phyloP scores from a whole-genome alignment of 2,113 vertebrate genomes.

The Dromaius novaehollandiae region DNA sequence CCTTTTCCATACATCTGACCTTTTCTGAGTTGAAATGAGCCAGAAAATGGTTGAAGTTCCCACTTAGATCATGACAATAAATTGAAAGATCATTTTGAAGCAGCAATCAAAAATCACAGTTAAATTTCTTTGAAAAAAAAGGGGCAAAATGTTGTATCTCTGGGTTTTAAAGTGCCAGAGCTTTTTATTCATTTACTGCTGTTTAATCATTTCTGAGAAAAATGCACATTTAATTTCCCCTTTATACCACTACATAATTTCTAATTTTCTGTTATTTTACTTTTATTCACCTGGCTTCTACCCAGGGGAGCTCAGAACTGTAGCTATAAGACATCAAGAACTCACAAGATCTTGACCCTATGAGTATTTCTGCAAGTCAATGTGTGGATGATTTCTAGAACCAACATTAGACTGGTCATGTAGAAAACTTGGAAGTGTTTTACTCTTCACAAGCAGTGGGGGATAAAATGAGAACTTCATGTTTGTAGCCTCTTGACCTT shows the following conservation, averaged over 20 bases:
- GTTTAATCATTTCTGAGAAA: neutral
- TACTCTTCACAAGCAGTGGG: neutral
- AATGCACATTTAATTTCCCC: neutral
- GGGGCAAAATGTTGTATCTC: neutral
- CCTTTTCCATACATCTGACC: neutral
- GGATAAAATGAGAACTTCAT: neutral
- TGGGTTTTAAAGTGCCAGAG: neutral
- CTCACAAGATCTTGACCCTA: neutral
- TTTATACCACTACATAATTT: neutral
- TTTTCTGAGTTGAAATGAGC: neutral
- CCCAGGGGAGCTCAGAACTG: neutral
- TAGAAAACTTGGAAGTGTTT: neutral
- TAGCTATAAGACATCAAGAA: neutral
- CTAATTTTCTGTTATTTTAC: neutral
- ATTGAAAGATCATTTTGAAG: neutral
- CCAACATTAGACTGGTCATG: neutral
- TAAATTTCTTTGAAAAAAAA: neutral
- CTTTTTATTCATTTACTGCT: neutral
- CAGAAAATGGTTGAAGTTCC: neutral
- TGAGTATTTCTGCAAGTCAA: neutral
- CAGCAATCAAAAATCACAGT: neutral
- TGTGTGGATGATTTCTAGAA: neutral
- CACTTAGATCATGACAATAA: neutral
- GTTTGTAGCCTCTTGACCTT: neutral
- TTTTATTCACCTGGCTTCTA: neutral